Evolutionary conservation across 2,888 invertebrate species (phyloP).

Genomic region (Trachelus tabidus): DNA sequence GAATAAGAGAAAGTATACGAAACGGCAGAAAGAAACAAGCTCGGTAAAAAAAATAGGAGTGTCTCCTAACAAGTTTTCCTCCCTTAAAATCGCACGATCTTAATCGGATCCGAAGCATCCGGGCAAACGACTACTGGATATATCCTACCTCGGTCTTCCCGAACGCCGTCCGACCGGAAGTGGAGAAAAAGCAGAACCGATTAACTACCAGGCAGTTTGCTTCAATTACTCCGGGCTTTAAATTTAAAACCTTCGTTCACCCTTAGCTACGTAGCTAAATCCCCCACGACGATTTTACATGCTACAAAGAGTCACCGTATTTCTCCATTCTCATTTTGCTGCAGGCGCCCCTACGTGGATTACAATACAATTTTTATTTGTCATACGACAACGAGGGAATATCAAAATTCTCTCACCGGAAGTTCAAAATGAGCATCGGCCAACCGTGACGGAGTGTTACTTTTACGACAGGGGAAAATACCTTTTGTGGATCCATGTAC

Average conservation of each 20-base stretch:
- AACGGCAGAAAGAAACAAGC: not conserved
- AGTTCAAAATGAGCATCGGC: not conserved
- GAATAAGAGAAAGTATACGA: not conserved
- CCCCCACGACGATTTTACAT: not conserved
- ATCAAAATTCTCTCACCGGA: not conserved
- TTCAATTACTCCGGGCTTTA: not conserved
- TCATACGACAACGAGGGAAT: not conserved
- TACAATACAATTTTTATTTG: not conserved
- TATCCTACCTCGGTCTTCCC: not conserved
- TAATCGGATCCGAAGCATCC: not conserved
- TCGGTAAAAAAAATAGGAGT: too few relatives aligned
- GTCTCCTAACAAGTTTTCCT: not conserved
- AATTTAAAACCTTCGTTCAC: not conserved
- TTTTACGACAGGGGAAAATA: not conserved
- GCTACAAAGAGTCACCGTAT: too few relatives aligned
- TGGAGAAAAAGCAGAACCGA: not conserved
- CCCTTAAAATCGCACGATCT: not conserved
- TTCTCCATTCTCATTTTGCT: too few relatives aligned
- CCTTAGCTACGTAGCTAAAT: not conserved
- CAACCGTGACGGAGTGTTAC: not conserved
- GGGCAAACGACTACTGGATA: not conserved
- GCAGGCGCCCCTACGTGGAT: too few relatives aligned
- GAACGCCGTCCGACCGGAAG: not conserved
- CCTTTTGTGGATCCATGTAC: not conserved
- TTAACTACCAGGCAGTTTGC: not conserved